A percentile compares a stretch with the other conserved stretches of the same genome.
Conservation (phyloP, 2,888 invertebrate genomes). For the Parapristionchus giblindavisi region DNA sequence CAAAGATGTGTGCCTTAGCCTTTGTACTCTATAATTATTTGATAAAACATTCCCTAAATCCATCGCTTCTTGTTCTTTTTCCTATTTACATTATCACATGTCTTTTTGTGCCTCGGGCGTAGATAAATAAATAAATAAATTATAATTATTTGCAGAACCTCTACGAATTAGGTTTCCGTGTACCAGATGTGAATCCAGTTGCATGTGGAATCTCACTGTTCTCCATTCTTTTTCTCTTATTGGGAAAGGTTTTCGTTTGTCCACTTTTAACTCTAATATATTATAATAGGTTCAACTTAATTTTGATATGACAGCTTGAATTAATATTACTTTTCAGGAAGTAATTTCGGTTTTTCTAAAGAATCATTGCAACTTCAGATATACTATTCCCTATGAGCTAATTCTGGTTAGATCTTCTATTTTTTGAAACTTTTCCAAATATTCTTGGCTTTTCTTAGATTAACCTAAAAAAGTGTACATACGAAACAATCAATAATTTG, state of each 20-base stretch:
- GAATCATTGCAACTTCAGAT: constrained; percentile 50
- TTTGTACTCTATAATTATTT: too few species aligned
- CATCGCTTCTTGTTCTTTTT: too few species aligned
- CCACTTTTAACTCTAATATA: neutral
- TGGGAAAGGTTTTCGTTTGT: constrained; percentile 29
- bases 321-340: too few species aligned
- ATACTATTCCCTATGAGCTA: constrained; percentile 71
- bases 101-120: too few species aligned
- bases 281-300: too few species aligned
- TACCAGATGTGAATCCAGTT: neutral
- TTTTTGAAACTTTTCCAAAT: neutral
- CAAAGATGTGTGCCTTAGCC: too few species aligned
- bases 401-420: constrained; percentile 57
- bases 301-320: too few species aligned
- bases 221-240: constrained; percentile 22
- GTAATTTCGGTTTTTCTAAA: constrained; percentile 11
- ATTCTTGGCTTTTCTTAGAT: neutral
- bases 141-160: neutral
- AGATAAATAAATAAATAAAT: too few species aligned
- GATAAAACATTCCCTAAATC: too few species aligned
- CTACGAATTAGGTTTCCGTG: neutral
- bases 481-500: neutral
- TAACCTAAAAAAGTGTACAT: too few species aligned
- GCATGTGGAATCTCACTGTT: constrained; percentile 12
- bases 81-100: too few species aligned